Conservation (phyloP, 2,113 vertebrate species). For the Anolis sagrei region DNA sequence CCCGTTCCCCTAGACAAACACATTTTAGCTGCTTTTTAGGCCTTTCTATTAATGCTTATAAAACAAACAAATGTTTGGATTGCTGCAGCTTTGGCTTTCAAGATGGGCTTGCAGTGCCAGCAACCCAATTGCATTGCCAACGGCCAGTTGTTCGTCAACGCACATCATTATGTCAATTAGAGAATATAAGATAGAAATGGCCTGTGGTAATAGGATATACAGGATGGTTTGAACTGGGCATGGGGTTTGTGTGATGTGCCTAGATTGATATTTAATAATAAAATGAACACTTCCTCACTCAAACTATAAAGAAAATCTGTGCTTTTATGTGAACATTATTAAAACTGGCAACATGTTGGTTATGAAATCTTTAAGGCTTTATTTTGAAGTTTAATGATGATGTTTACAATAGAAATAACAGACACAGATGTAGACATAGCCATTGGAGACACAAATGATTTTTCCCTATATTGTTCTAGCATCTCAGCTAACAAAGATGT, state of each 20-base stretch:
- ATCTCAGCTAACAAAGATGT: not conserved
- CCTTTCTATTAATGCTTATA: constrained; percentile 27
- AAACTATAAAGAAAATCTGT: not conserved
- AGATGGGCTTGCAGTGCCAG: constrained; percentile 3
- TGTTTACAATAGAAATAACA: not conserved
- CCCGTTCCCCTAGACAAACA: too few relatives aligned
- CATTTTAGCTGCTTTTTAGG: constrained; percentile 20
- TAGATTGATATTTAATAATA: not conserved
- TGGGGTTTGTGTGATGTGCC: not conserved
- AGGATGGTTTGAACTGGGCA: not conserved
- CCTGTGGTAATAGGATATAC: constrained; percentile 20
- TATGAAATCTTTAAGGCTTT: not conserved
- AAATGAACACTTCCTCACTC: not conserved
- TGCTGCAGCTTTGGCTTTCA: constrained; percentile 36
- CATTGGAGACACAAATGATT: not conserved
- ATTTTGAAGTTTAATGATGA: not conserved
- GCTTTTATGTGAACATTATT: not conserved
- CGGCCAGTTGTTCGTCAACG: constrained; percentile 29
- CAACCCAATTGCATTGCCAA: constrained; percentile 25
- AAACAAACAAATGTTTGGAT: constrained; percentile 38
- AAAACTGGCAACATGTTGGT: not conserved
- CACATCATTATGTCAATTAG: constrained; percentile 42
- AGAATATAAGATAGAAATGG: constrained; percentile 24
- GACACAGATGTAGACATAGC: not conserved
- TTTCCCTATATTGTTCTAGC: not conserved